Base-by-base conservation (phyloP, 2,113 vertebrate genomes). In the Pollachius pollachius region DNA sequence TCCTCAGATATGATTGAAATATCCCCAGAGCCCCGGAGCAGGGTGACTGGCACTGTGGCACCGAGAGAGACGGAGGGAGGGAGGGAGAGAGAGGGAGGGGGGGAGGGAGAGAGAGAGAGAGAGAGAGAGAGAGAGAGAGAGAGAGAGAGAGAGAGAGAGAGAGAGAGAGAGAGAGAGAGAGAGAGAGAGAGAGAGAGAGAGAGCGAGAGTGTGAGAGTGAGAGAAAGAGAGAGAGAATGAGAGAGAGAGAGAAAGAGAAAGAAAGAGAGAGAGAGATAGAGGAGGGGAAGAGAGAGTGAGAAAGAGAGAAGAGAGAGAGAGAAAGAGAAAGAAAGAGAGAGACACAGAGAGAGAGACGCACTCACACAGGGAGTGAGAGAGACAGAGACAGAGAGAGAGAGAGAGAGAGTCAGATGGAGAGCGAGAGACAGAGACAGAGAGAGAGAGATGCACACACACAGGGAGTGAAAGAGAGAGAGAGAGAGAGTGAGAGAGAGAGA, bases 1-100 rank as follows among this genome's bases (percentile, higher is more conserved):
- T 94, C 91, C 88, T 48, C 91, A 90, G 91, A 91, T 92, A 92
- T 91, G 90, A 94, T 92, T 94, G 93, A 96, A 95, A 95, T 95
- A 95, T 93, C 94, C 95, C 90, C 85, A 85, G 91, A 92, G 90
- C 91, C 94, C 94, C 92, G 84, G 83, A 93, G 94, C 93, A 92
- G 88, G 85, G 82, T 86, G 94, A 91, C 85, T 81, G 82, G 90
- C 82, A 65, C 85, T 77, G 80, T 90, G 92, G 92, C 85, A 73
- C 78, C 76, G 84, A 90, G 81, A 89, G 84, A 88, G 82, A 85
- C 87, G 16, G 90, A 84, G 86, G 75, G 80, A 87, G 9, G 57
- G 65, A 59, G 23, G 19, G n/a, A 61, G 37, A 62, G 64, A 74
- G 65, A 63, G 67, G 64, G 62, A 62, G 65, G 63, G n/a, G 21